Evolutionary conservation across 2,113 vertebrate species (phyloP).

Genomic region (Promerops cafer): DNA sequence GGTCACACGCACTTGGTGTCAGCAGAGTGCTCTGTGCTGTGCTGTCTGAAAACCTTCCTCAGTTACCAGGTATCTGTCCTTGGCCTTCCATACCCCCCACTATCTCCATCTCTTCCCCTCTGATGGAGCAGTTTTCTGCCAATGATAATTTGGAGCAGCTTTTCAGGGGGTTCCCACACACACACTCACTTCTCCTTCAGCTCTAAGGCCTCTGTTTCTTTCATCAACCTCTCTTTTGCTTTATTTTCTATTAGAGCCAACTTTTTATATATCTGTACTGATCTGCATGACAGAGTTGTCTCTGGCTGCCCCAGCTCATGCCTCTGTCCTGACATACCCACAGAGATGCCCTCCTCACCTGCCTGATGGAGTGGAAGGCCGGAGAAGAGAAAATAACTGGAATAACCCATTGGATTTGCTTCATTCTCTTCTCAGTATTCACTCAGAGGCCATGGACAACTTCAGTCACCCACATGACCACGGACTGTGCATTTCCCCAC

Average conservation of each 20-base stretch:
- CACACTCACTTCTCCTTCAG: not conserved
- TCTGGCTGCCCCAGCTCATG: not conserved
- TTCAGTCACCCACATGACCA: not conserved
- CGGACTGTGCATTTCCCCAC: not conserved
- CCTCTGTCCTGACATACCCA: not conserved
- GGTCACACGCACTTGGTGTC: rapidly evolving
- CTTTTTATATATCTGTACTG: not conserved
- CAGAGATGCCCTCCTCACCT: not conserved
- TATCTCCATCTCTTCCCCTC: not conserved
- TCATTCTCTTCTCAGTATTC: not conserved
- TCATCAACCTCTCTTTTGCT: not conserved
- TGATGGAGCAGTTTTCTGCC: not conserved
- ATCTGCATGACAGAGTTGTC: not conserved
- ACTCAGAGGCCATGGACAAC: not conserved
- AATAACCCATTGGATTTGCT: not conserved
- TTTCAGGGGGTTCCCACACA: rapidly evolving
- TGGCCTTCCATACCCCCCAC: not conserved
- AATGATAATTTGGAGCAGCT: not conserved
- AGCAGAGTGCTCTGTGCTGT: rapidly evolving
- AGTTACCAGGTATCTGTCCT: not conserved
- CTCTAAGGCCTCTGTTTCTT: not conserved
- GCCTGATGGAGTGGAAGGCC: not conserved
- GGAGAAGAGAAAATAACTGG: not conserved
- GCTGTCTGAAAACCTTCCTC: not conserved
- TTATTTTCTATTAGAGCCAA: not conserved